phyloP scores from a whole-genome alignment of 2,797 vertebrate species.

The Semotilus atromaculatus region DNA sequence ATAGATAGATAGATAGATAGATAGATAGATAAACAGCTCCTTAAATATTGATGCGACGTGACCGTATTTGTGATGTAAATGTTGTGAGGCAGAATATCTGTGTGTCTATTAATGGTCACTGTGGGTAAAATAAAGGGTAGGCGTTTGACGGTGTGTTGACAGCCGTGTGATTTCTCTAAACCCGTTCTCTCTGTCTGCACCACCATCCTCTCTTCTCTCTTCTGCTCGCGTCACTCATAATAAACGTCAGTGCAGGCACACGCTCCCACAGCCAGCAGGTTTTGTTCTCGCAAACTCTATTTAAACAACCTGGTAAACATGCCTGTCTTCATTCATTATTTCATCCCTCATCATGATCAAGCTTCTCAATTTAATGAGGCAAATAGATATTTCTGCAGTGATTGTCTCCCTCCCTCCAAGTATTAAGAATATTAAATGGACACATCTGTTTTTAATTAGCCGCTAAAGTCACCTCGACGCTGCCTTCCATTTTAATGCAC shows the following conservation, averaged over 20 bases:
- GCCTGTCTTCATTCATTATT: conserved; percentile 86
- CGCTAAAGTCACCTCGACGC: conserved; percentile 84
- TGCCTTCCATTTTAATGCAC: conserved; percentile 84
- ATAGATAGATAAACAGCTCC: too few relatives aligned
- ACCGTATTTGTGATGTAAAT: conserved; percentile 18
- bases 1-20: too few relatives aligned
- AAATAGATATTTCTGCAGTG: conserved; percentile 84
- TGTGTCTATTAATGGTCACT: conserved; percentile 34
- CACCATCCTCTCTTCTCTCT: conserved; percentile 27
- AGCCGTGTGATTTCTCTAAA: conserved; percentile 55
- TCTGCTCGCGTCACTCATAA: conserved; percentile 60
- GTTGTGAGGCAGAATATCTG: background rate
- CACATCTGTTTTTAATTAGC: conserved; percentile 89
- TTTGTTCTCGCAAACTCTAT: conserved; percentile 70
- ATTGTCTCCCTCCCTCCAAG: conserved; percentile 86
- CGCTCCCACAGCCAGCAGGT: conserved; percentile 66
- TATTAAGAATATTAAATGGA: conserved; percentile 89
- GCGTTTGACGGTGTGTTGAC: conserved; percentile 52
- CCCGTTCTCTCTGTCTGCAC: conserved; percentile 43
- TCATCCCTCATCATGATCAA: conserved; percentile 82
- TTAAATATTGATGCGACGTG: conserved; percentile 1
- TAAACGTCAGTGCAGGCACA: conserved; percentile 57
- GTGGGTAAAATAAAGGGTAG: conserved; percentile 33
- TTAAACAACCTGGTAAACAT: conserved; percentile 83
- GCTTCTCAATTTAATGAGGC: conserved; percentile 85